Evolutionary conservation across 2,797 vertebrate genomes (phyloP).

Genomic region (Otolemur crassicaudatus): DNA sequence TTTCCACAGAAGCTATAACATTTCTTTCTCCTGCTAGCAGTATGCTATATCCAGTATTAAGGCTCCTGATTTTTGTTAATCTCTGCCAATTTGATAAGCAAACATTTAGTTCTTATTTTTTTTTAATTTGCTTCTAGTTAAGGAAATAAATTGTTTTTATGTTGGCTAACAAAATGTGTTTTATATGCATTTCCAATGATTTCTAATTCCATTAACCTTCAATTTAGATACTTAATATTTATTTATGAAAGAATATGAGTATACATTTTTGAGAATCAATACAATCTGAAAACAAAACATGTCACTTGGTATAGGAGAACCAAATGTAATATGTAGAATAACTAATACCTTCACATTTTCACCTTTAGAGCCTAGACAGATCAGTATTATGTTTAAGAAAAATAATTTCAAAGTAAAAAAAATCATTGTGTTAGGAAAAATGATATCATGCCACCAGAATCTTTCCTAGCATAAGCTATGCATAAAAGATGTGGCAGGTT

Average conservation of each 20-base stretch:
- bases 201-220: constrained; percentile 49
- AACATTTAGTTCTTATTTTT: constrained; percentile 1
- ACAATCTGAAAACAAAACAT: constrained; percentile 25
- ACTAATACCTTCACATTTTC: background rate
- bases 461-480: background rate
- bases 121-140: constrained; percentile 31
- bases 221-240: constrained; percentile 29
- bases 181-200: background rate
- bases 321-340: background rate
- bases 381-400: background rate
- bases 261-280: constrained; percentile 32
- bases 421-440: background rate
- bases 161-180: background rate
- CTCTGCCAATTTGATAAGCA: background rate
- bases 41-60: background rate
- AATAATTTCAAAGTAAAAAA: constrained; percentile 29
- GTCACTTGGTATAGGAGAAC: background rate
- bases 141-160: background rate
- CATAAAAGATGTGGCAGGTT: background rate
- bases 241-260: constrained; percentile 11
- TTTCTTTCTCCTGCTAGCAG: background rate
- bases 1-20: background rate
- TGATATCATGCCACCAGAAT: background rate
- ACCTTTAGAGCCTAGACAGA: background rate
- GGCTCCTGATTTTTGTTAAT: background rate